A percentile compares a stretch with the other conserved stretches of the same genome.
These are phyloP conservation scores for Rhagoletis zephyria DNA, from an alignment of 1,140 invertebrate species.

Conservation along the genomic window DNA sequence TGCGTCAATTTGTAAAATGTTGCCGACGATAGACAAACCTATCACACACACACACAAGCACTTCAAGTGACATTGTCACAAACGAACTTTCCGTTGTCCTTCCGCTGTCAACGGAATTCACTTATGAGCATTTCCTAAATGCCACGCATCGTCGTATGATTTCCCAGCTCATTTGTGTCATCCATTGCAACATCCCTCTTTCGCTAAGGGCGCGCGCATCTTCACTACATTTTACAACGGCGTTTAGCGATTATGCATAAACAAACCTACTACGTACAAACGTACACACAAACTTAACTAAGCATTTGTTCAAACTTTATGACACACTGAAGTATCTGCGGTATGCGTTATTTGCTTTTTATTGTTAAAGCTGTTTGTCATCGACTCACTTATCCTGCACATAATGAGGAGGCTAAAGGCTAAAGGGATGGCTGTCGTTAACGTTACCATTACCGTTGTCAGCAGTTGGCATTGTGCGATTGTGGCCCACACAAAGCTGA, in stretches of 20 bases:
- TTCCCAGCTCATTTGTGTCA: neutral
- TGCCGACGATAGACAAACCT: neutral
- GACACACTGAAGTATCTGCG: constrained; percentile 34
- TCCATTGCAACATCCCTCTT: constrained; percentile 8
- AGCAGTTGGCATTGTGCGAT: constrained; percentile 17
- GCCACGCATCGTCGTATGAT: constrained; percentile 11
- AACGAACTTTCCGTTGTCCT: neutral
- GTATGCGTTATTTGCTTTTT: constrained; percentile 27
- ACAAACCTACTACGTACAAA: neutral
- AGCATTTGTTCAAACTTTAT: neutral
- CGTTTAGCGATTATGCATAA: constrained; percentile 29
- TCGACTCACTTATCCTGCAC: neutral
- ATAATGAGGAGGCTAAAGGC: neutral
- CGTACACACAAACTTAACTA: neutral
- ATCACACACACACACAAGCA: neutral
- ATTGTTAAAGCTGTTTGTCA: constrained; percentile 47
- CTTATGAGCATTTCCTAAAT: constrained; percentile 31
- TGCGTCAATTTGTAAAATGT: neutral
- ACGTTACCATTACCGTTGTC: neutral
- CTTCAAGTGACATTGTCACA: neutral
- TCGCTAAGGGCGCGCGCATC: neutral
- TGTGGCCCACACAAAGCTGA: constrained; percentile 57
- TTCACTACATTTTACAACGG: neutral
- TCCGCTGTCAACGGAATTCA: constrained; percentile 13
- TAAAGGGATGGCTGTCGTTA: constrained; percentile 18